These are phyloP conservation scores for Agrilus mali DNA, from an alignment of 2,888 invertebrate genomes.

Conservation along the genomic window DNA sequence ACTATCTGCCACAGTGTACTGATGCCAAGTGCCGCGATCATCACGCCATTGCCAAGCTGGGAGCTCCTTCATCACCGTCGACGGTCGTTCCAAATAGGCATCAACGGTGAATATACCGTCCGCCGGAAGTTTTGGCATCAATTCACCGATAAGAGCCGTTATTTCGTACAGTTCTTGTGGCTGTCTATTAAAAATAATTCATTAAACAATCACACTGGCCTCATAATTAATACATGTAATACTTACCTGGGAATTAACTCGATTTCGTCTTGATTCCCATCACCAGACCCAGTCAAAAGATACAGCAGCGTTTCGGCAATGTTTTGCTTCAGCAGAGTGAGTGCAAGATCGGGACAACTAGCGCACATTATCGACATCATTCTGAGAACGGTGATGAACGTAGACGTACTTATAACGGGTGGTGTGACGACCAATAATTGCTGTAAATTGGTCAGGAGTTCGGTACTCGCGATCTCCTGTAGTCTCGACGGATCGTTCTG, in stretches of 20 bases:
- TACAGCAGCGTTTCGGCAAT: conserved; percentile 93
- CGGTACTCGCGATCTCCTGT: conserved; percentile 87
- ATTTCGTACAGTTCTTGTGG: conserved; percentile 97
- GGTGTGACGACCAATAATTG: conserved; percentile 89
- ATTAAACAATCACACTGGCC: no score
- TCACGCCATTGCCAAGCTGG: conserved; percentile 97
- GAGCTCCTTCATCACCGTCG: conserved; percentile 53
- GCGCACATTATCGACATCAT: conserved; percentile 95
- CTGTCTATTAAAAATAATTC: conserved; percentile 20
- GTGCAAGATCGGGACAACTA: conserved; percentile 87
- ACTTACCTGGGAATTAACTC: conserved; percentile 66
- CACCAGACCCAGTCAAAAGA: conserved; percentile 79
- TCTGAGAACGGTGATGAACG: conserved; percentile 91
- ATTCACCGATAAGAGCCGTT: conserved; percentile 90
- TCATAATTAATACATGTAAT: background rate
- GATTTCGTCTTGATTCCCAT: conserved; percentile 46
- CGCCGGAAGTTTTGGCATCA: conserved; percentile 90
- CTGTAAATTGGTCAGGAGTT: conserved; percentile 84
- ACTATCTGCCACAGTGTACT: conserved; percentile 87
- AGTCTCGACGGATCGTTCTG: conserved; percentile 82
- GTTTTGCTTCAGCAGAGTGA: conserved; percentile 83
- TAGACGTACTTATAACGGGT: conserved; percentile 86
- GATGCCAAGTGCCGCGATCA: conserved; percentile 83
- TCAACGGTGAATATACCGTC: conserved; percentile 95
- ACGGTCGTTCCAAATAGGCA: conserved; percentile 66